Conservation (phyloP, 2,113 vertebrate genomes). For the Hypanus sabinus region DNA sequence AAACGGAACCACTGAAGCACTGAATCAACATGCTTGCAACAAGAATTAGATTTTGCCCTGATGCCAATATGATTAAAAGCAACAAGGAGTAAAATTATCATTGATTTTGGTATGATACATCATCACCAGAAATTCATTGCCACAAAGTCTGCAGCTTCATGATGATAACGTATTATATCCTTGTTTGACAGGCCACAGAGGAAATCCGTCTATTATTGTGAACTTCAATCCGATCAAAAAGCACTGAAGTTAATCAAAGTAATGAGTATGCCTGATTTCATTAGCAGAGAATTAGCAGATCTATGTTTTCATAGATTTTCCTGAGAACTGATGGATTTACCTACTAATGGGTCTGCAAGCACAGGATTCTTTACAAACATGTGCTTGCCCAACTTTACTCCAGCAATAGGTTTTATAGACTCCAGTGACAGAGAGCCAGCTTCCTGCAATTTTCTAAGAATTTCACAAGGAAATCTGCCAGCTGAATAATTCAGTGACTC, state of each 20-base stretch:
- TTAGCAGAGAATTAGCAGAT: background rate
- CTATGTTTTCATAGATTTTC: background rate
- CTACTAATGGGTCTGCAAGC: too few relatives aligned
- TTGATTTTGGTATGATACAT: background rate
- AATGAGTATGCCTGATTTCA: background rate
- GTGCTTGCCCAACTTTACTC: too few relatives aligned
- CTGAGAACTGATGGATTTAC: too few relatives aligned
- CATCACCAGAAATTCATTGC: background rate
- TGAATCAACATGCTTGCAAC: background rate
- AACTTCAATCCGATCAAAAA: background rate
- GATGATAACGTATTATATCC: background rate
- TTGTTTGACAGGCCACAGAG: background rate
- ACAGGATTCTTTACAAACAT: too few relatives aligned
- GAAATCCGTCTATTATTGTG: background rate
- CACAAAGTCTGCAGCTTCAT: background rate
- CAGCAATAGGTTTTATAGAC: too few relatives aligned
- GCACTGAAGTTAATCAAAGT: background rate
- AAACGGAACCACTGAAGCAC: too few relatives aligned
- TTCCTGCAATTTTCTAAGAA: too few relatives aligned
- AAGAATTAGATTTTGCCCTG: background rate
- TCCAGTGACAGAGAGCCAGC: too few relatives aligned
- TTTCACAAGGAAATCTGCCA: too few relatives aligned
- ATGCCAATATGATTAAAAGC: background rate
- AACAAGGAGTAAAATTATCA: background rate
- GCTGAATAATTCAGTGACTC: too few relatives aligned